phyloP scores from a whole-genome alignment of 2,113 vertebrate genomes.

The Misgurnus mizolepis region DNA sequence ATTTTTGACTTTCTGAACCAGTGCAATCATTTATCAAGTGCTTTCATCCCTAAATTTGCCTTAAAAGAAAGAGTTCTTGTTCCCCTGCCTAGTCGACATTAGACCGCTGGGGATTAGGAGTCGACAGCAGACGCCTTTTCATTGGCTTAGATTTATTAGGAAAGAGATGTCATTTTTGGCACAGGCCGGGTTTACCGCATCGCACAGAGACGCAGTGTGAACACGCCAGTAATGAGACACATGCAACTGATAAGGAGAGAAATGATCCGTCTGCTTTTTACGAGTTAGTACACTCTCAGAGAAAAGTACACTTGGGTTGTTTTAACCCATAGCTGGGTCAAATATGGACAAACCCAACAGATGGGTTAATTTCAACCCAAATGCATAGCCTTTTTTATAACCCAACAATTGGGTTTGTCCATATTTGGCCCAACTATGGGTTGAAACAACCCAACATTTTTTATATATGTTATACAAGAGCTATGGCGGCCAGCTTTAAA shows the following conservation, averaged over 20 bases:
- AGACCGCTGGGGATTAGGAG: constrained; percentile 5
- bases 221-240: constrained; percentile 16
- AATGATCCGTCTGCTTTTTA: not conserved
- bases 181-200: constrained; percentile 17
- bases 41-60: constrained; percentile 33
- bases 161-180: constrained; percentile 53
- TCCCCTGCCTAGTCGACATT: constrained; percentile 11
- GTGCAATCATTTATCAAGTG: constrained; percentile 35
- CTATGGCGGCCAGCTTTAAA: no score
- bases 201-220: constrained; percentile 35
- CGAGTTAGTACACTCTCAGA: not conserved
- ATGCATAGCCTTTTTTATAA: no score
- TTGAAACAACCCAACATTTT: no score
- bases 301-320: not conserved
- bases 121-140: constrained; percentile 24
- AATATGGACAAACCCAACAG: no score
- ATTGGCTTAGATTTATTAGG: constrained; percentile 44
- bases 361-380: no score
- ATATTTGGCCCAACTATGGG: no score
- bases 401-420: not conserved
- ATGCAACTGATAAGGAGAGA: not conserved
- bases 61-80: constrained; percentile 34
- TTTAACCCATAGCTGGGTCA: not conserved
- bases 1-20: constrained; percentile 20
- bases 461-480: no score